Conservation (phyloP, 2,888 invertebrate genomes). For the Acrocyrtus sp. region DNA sequence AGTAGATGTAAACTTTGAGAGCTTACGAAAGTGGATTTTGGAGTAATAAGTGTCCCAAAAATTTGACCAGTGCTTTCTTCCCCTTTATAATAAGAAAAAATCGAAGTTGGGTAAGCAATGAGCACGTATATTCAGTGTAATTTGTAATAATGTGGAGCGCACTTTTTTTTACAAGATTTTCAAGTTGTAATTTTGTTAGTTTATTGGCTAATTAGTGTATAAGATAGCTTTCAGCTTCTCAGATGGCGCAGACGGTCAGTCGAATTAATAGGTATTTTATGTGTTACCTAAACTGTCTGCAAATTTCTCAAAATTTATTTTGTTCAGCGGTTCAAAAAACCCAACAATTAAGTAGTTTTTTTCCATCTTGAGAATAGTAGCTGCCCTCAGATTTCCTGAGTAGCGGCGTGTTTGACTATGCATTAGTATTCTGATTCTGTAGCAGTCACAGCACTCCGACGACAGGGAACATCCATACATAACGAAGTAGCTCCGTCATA, state of each 20-base stretch:
- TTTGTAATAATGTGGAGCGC: too few relatives aligned
- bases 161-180: too few relatives aligned
- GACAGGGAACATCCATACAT: constrained; percentile 43
- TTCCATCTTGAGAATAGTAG: neutral
- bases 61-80: constrained; percentile 19
- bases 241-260: too few relatives aligned
- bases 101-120: neutral
- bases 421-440: constrained; percentile 50
- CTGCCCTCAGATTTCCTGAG: constrained; percentile 4
- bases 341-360: neutral
- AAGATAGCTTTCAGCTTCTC: too few relatives aligned
- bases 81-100: constrained; percentile 7
- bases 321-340: too few relatives aligned
- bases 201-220: too few relatives aligned
- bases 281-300: too few relatives aligned
- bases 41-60: neutral
- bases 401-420: constrained; percentile 17
- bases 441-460: constrained; percentile 42
- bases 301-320: constrained; percentile 6
- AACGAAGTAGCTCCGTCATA: constrained; percentile 29
- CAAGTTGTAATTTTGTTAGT: too few relatives aligned
- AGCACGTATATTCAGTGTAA: neutral
- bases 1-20: constrained; percentile 1
- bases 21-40: constrained; percentile 2
- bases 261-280: too few relatives aligned